Evolutionary conservation across 1,140 invertebrate species (phyloP).

Genomic region (Drosophila teissieri): DNA sequence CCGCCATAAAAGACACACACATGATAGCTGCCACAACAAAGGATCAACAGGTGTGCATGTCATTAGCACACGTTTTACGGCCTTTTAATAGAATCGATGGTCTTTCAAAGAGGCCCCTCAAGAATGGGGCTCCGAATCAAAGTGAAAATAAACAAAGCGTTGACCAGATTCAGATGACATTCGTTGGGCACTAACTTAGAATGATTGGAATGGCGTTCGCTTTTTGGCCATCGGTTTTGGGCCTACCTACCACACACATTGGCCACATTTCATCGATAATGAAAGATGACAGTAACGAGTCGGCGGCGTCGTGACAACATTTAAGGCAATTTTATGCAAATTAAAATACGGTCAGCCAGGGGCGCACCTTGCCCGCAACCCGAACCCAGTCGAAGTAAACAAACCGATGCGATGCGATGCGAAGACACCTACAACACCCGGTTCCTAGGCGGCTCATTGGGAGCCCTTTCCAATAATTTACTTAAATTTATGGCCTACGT

Average conservation of each 20-base stretch:
- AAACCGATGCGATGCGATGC: slow-evolving; percentile 29
- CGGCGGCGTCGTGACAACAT: slow-evolving; percentile 75
- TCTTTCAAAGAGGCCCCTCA: slow-evolving; percentile 5
- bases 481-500: slow-evolving; percentile 65
- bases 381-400: slow-evolving; percentile 1
- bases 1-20: slow-evolving; percentile 23
- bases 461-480: slow-evolving; percentile 69
- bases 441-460: slow-evolving; percentile 9
- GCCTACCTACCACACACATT: slow-evolving; percentile 67
- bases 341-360: slow-evolving; percentile 71
- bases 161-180: slow-evolving; percentile 59
- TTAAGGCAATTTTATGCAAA: slow-evolving; percentile 83
- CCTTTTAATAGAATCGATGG: slow-evolving; percentile 75
- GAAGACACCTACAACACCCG: slow-evolving; percentile 66
- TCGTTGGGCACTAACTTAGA: slow-evolving; percentile 75
- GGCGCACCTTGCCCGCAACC: slow-evolving; percentile 52
- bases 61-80: slow-evolving; percentile 70
- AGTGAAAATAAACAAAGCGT: slow-evolving; percentile 51
- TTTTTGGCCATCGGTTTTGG: slow-evolving; percentile 4
- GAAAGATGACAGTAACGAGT: slow-evolving; percentile 83
- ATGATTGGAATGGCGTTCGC: slow-evolving; percentile 31
- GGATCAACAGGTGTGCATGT: slow-evolving; percentile 79
- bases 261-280: slow-evolving; percentile 80
- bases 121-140: slow-evolving; percentile 26
- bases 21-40: slow-evolving; percentile 62